These are phyloP conservation scores for Macroglossus sobrinus DNA, from an alignment of 2,113 vertebrate genomes.

Conservation along the genomic window DNA sequence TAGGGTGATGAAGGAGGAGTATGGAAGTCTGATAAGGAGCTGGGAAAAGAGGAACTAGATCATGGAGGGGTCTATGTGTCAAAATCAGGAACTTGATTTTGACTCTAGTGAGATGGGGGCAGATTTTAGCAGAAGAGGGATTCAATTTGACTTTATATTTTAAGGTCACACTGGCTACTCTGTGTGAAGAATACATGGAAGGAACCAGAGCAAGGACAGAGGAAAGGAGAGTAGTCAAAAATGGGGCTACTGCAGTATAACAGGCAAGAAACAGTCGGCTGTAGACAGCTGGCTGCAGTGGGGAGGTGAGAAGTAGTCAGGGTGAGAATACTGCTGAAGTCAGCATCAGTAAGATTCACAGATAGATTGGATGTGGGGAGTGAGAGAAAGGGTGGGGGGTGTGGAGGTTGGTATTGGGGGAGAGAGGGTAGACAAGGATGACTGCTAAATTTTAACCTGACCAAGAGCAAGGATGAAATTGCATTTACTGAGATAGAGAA, in stretches of 20 bases:
- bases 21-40: not conserved
- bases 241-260: not conserved
- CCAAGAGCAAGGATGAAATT: not conserved
- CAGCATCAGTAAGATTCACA: not conserved
- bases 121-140: not conserved
- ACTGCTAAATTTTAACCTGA: not conserved
- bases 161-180: not conserved
- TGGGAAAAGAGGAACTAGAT: not conserved
- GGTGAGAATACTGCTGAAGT: not conserved
- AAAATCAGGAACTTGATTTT: not conserved
- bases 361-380: not conserved
- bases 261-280: not conserved
- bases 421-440: not conserved
- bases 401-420: accelerated
- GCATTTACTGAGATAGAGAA: not conserved
- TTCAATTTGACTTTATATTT: not conserved
- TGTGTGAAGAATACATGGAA: not conserved
- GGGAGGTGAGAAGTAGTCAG: not conserved
- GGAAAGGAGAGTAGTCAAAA: not conserved
- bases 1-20: not conserved
- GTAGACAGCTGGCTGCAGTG: not conserved
- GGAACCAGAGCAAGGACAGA: not conserved
- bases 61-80: not conserved
- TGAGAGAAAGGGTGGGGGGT: not conserved
- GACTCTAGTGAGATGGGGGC: not conserved